A percentile compares a stretch with the other conserved stretches of the same genome.
These are phyloP conservation scores for Hyposmocoma kahamanoa DNA, from an alignment of 1,140 invertebrate genomes.

Conservation along the genomic window DNA sequence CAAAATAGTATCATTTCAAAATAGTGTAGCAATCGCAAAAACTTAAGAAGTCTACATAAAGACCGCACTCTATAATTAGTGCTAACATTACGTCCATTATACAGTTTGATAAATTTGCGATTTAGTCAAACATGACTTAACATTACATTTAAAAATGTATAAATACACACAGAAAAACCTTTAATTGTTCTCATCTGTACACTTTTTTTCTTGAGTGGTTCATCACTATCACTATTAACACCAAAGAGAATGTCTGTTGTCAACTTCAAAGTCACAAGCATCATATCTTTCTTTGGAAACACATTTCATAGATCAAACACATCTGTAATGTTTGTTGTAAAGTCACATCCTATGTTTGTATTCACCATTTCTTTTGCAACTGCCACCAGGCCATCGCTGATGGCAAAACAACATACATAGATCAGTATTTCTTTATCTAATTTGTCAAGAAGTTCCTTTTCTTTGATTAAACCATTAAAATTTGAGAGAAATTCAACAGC, in stretches of 20 bases:
- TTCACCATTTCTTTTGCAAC: constrained; percentile 79
- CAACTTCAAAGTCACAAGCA: constrained; percentile 85
- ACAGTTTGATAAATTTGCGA: no score
- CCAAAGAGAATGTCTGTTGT: constrained; percentile 74
- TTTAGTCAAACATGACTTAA: no score
- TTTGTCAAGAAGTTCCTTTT: constrained; percentile 48
- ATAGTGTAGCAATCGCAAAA: no score
- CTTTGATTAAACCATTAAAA: constrained; percentile 80
- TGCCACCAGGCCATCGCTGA: constrained; percentile 75
- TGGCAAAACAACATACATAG: constrained; percentile 89
- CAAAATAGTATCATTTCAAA: no score
- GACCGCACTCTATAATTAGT: no score
- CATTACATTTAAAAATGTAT: no score
- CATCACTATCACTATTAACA: constrained; percentile 26
- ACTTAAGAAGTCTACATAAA: no score
- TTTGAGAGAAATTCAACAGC: constrained; percentile 90
- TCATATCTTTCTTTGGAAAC: constrained; percentile 95
- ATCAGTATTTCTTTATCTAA: constrained; percentile 45
- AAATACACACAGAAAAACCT: no score
- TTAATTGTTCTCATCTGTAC: constrained; percentile 16
- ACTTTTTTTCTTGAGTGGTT: constrained; percentile 50
- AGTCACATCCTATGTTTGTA: constrained; percentile 74
- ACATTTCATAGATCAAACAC: constrained; percentile 91
- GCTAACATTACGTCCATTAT: no score
- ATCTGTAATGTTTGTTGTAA: constrained; percentile 76